Evolutionary conservation across 2,113 vertebrate species (phyloP).

Genomic region (Salvelinus alpinus): DNA sequence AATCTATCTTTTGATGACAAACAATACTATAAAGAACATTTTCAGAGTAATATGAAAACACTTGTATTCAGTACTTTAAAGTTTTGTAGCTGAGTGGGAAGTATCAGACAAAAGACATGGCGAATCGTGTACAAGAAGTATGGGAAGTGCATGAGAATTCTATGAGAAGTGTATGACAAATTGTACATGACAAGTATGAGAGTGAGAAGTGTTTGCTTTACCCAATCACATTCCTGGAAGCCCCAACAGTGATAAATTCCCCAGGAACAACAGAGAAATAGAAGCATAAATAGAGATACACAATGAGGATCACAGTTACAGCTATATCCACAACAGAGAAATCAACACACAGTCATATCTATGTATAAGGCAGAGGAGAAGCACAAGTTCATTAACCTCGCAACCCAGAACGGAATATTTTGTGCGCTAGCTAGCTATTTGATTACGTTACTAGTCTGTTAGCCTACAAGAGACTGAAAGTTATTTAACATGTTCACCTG

Average conservation of each 20-base stretch:
- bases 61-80: not conserved
- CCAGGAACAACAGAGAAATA: conserved; percentile 79
- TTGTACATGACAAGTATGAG: not conserved
- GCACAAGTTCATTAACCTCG: no score
- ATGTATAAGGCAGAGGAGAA: conserved; percentile 23
- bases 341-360: conserved; percentile 49
- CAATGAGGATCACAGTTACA: conserved; percentile 56
- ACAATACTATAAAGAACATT: conserved; percentile 13
- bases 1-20: conserved; percentile 17
- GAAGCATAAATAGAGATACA: conserved; percentile 68
- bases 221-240: conserved; percentile 83
- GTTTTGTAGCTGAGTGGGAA: not conserved
- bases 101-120: not conserved
- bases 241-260: conserved; percentile 78
- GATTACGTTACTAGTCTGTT: no score
- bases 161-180: conserved; percentile 30
- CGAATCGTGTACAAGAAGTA: not conserved
- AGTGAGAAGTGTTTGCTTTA: conserved; percentile 67
- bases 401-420: no score
- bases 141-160: conserved; percentile 21
- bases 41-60: conserved; percentile 1
- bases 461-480: no score
- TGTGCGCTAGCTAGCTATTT: no score
- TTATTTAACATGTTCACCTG: no score
- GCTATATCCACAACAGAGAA: conserved; percentile 70